These are phyloP conservation scores for Acropora yongei DNA, from an alignment of 64 coral and sea anemone genomes.

Conservation along the genomic window DNA sequence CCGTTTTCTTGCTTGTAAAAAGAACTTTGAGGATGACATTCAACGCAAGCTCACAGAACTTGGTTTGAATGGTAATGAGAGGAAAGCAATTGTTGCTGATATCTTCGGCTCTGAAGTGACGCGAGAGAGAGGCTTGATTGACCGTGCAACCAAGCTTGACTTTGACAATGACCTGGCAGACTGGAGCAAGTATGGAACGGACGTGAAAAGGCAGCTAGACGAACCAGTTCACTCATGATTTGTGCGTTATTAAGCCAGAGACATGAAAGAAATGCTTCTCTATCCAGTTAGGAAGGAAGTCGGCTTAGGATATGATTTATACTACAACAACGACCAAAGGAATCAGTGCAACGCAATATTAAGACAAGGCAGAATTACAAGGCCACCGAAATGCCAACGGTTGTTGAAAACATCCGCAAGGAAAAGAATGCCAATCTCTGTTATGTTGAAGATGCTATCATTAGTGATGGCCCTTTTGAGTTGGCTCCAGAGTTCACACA, in stretches of 20 bases:
- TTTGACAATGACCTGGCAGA: slow-evolving; percentile 22
- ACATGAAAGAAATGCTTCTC: slow-evolving; percentile 42
- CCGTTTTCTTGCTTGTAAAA: slow-evolving; percentile 32
- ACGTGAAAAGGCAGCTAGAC: slow-evolving; percentile 8
- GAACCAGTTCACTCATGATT: slow-evolving; percentile 6
- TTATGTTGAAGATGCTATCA: not conserved
- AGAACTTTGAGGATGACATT: slow-evolving; percentile 61
- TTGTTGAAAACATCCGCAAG: slow-evolving; percentile 22
- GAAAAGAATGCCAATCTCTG: slow-evolving; percentile 12
- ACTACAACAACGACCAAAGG: slow-evolving; percentile 42
- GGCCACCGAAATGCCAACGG: slow-evolving; percentile 20
- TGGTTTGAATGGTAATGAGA: not conserved
- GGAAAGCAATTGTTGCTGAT: not conserved
- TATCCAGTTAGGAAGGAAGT: slow-evolving; percentile 33
- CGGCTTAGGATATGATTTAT: slow-evolving; percentile 51
- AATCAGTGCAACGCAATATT: slow-evolving; percentile 37
- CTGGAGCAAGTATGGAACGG: slow-evolving; percentile 30
- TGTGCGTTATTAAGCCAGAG: slow-evolving; percentile 4
- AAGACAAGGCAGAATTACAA: slow-evolving; percentile 1
- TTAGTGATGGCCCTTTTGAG: slow-evolving; percentile 31
- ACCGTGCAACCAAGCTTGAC: not conserved
- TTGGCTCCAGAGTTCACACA: not conserved
- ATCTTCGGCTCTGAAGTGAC: slow-evolving; percentile 6
- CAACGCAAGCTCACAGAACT: slow-evolving; percentile 27
- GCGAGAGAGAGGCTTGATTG: slow-evolving; percentile 21